Evolutionary conservation across 2,113 vertebrate species (phyloP).

Genomic region (Rhagologus leucostigma): DNA sequence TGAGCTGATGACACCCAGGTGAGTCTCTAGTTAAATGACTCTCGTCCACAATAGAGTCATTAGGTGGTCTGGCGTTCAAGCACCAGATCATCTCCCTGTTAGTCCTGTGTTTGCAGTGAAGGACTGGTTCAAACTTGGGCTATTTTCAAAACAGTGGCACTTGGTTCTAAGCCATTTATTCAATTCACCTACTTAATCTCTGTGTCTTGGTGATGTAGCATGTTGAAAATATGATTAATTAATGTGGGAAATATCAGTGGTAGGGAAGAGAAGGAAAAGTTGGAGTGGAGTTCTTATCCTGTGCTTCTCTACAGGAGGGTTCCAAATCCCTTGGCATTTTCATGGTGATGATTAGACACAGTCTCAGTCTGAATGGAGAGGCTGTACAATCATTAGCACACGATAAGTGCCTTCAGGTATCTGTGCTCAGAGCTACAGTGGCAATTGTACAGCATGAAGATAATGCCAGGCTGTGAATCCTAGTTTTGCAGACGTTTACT

Average conservation of each 20-base stretch:
- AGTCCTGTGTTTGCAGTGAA: neutral
- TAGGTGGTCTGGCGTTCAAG: neutral
- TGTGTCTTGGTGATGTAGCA: neutral
- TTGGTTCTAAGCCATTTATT: neutral
- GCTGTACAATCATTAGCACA: neutral
- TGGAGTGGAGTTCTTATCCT: neutral
- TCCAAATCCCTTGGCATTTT: neutral
- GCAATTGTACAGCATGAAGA: rapidly evolving
- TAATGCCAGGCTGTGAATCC: neutral
- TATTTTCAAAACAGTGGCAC: neutral
- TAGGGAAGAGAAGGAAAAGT: neutral
- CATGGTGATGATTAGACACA: neutral
- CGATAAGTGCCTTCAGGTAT: neutral
- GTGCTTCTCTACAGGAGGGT: neutral
- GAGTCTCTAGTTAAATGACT: neutral
- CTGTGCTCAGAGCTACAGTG: neutral
- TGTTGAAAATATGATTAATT: neutral
- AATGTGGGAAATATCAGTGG: neutral
- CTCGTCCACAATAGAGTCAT: neutral
- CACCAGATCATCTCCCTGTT: neutral
- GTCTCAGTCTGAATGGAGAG: neutral
- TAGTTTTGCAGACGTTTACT: neutral
- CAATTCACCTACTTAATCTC: neutral
- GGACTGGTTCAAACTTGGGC: neutral
- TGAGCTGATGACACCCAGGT: neutral